phyloP scores from a whole-genome alignment of 1,140 invertebrate species.

The Acyrthosiphon pisum region DNA sequence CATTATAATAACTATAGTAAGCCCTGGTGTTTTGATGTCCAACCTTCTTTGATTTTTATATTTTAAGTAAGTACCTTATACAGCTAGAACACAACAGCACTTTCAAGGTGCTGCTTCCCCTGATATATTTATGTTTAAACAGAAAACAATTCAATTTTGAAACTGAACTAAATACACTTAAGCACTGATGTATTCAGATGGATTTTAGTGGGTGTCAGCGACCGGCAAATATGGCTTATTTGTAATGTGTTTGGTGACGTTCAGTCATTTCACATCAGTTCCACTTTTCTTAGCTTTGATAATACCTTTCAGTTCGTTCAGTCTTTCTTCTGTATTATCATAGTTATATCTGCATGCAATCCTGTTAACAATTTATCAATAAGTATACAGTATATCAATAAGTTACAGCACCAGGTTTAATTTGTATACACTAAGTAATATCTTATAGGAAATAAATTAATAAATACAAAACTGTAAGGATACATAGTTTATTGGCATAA shows the following conservation, averaged over 20 bases:
- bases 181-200: background rate
- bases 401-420: background rate
- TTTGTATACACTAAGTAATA: background rate
- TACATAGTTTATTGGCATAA: background rate
- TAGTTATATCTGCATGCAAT: slow-evolving; percentile 25
- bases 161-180: background rate
- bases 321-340: background rate
- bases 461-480: background rate
- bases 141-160: background rate
- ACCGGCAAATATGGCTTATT: background rate
- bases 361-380: background rate
- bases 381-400: background rate
- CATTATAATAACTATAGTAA: background rate
- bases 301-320: background rate
- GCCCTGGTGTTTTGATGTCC: background rate
- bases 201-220: background rate
- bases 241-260: background rate
- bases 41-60: background rate
- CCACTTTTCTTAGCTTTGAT: slow-evolving; percentile 26
- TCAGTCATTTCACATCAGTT: background rate
- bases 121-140: background rate
- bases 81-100: background rate
- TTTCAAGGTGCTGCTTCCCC: background rate
- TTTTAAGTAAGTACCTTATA: background rate
- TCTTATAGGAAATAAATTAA: background rate